Evolutionary conservation across 92 coral and sea anemone species (phyloP).

Genomic region (Parazoanthus swiftii): DNA sequence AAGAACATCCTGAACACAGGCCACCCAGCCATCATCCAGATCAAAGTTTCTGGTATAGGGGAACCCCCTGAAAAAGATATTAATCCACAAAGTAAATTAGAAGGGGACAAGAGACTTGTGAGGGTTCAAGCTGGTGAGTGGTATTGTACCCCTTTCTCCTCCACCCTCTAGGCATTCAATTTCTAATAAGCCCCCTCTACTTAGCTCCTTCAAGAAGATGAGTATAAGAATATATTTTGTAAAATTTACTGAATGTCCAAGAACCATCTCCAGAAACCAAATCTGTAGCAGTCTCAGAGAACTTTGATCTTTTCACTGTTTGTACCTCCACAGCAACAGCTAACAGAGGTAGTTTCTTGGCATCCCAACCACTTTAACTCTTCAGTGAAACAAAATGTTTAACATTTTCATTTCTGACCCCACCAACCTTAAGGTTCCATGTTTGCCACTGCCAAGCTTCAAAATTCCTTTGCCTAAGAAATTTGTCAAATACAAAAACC

Average conservation of each 20-base stretch:
- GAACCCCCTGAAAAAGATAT: slow-evolving; percentile 62
- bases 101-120: not conserved
- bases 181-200: no score
- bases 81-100: not conserved
- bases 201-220: no score
- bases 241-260: no score
- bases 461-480: slow-evolving; percentile 67
- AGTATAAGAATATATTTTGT: no score
- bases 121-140: not conserved
- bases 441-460: slow-evolving; percentile 90
- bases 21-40: slow-evolving; percentile 88
- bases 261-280: no score
- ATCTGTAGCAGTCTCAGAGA: no score
- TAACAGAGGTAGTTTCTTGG: not conserved
- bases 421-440: slow-evolving; percentile 77
- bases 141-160: no score
- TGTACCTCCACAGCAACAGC: no score
- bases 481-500: slow-evolving; percentile 71
- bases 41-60: slow-evolving; percentile 60
- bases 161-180: no score
- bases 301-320: no score
- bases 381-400: no score
- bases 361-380: not conserved
- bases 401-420: not conserved
- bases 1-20: slow-evolving; percentile 58